Evolutionary conservation across 1,140 invertebrate genomes (phyloP).

Genomic region (Probaryconus sp.): DNA sequence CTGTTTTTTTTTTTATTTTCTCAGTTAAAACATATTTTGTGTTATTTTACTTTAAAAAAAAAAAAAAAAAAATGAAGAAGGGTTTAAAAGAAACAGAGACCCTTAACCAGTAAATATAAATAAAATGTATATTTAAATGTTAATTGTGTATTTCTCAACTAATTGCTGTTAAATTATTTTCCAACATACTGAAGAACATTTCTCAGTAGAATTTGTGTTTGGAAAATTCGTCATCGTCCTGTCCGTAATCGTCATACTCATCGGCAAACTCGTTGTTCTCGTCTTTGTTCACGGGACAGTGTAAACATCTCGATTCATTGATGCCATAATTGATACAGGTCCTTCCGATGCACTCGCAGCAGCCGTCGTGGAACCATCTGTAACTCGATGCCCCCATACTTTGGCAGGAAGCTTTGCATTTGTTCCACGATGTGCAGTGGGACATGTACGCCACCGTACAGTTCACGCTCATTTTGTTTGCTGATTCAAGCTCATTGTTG

Average conservation of each 20-base stretch:
- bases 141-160: constrained; percentile 15
- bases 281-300: constrained; percentile 52
- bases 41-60: too few relatives aligned
- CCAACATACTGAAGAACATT: neutral
- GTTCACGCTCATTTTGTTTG: constrained; percentile 83
- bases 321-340: constrained; percentile 93
- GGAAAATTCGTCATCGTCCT: constrained; percentile 60
- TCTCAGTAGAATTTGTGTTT: constrained; percentile 39
- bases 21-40: too few relatives aligned
- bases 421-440: constrained; percentile 90
- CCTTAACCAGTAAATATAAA: constrained; percentile 29
- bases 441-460: constrained; percentile 94
- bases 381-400: constrained; percentile 85
- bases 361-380: constrained; percentile 95
- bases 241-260: constrained; percentile 64
- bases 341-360: constrained; percentile 93
- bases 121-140: constrained; percentile 34
- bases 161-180: constrained; percentile 7
- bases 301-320: constrained; percentile 84
- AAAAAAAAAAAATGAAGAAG: too few relatives aligned
- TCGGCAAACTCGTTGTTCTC: constrained; percentile 30
- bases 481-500: constrained; percentile 27
- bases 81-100: constrained; percentile 9
- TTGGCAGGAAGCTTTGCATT: constrained; percentile 87
- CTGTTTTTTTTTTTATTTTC: constrained; percentile 26